phyloP scores from a whole-genome alignment of 2,888 invertebrate genomes.

The Theristus sp. region DNA sequence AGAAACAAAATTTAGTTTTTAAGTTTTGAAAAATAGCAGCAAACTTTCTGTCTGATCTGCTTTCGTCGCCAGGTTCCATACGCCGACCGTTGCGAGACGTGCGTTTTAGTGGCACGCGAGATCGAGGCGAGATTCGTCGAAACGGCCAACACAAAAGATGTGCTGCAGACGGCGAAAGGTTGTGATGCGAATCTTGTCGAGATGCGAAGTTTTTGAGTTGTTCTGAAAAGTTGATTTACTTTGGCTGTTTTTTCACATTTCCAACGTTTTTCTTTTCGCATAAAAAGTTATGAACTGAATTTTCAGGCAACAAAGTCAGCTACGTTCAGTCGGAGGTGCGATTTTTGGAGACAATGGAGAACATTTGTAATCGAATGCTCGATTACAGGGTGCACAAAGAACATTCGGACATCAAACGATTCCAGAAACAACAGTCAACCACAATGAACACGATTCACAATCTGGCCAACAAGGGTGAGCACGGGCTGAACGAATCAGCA shows the following conservation, averaged over 20 bases:
- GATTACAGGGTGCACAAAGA: constrained; percentile 91
- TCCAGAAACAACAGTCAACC: constrained; percentile 87
- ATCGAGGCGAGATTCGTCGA: not conserved
- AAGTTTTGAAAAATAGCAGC: no score
- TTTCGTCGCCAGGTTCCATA: no score
- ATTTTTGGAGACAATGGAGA: constrained; percentile 69
- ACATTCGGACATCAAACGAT: constrained; percentile 55
- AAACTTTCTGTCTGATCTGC: no score
- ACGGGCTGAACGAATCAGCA: not conserved
- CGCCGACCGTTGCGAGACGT: constrained; percentile 30
- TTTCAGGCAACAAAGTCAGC: not conserved
- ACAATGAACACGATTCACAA: constrained; percentile 83
- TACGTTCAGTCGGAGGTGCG: constrained; percentile 46
- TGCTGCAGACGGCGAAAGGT: not conserved
- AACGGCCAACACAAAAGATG: not conserved
- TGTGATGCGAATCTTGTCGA: not conserved
- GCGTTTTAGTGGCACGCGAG: not conserved
- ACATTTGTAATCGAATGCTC: constrained; percentile 69
- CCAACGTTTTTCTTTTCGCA: not conserved
- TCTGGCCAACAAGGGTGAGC: constrained; percentile 36
- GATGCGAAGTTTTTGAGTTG: not conserved
- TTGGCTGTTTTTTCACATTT: not conserved
- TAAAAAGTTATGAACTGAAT: no score
- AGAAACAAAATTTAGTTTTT: no score
- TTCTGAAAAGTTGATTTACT: no score